Percentiles rank a stretch among this genome's conserved stretches.
These are phyloP conservation scores for Lagodon rhomboides DNA, from an alignment of 2,797 vertebrate species.

Conservation along the genomic window DNA sequence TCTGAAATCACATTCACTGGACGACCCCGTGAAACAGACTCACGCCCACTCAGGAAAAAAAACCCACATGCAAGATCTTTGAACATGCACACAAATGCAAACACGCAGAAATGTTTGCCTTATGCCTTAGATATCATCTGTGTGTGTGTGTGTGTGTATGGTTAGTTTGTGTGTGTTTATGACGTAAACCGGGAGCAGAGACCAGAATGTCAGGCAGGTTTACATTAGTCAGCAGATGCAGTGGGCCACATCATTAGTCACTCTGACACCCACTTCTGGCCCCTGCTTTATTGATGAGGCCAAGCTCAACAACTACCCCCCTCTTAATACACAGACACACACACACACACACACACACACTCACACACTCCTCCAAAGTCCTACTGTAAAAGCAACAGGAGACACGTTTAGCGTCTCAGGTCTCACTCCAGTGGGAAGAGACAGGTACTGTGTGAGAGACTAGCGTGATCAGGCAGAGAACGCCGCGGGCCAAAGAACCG, in stretches of 20 bases:
- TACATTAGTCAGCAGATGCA: conserved; percentile 86
- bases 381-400: conserved; percentile 65
- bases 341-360: conserved; percentile 23
- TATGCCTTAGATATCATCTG: background rate
- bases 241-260: conserved; percentile 83
- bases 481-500: conserved; percentile 21
- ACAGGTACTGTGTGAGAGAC: background rate
- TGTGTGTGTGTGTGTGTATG: conserved; percentile 11
- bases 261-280: conserved; percentile 83
- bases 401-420: conserved; percentile 44
- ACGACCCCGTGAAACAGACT: background rate
- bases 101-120: background rate
- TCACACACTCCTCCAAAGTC: conserved; percentile 14
- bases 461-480: background rate
- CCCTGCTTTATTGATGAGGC: conserved; percentile 84
- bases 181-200: conserved; percentile 66
- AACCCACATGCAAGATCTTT: background rate
- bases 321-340: conserved; percentile 52
- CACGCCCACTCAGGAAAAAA: background rate
- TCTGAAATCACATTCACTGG: conserved; percentile 6
- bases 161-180: conserved; percentile 54
- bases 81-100: background rate
- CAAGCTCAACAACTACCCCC: conserved; percentile 65
- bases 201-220: conserved; percentile 78
- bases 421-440: conserved; percentile 40